Base-by-base conservation (phyloP, 2,797 vertebrate species). In the Gallinago solitaria region DNA sequence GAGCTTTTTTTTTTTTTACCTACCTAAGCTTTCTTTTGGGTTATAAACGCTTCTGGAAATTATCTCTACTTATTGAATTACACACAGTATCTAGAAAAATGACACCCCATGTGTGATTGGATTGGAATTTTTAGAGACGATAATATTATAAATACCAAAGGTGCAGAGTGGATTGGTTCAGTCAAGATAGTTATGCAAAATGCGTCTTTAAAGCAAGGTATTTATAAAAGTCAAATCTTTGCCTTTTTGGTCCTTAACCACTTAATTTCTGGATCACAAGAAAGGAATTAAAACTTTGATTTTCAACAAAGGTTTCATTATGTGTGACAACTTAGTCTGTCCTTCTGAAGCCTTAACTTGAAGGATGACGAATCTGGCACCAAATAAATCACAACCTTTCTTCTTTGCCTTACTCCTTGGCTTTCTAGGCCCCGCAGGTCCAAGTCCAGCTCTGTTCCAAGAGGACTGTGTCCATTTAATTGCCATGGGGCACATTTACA, bases 91-190 rank as follows among this genome's bases (percentile, higher is more conserved):
- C 12, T 68, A 39, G 41, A 71, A 64, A 45, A 57, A 67, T 12
- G 5, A 37, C 13, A 64, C 5, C 5, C 20, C 0, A 0, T 70
- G 25, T 11, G 33, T 51, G 11, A 2, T 2, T 71, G 16, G 11
- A 2, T 2, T 71, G 16, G 28, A 67, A 16, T 24, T 45, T 83
- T 59, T 60, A 79, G 60, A 18, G n/a, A 69, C 18, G 30, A 14
- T 63, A 25, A 23, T 23, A 61, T 61, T 47, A 50, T 8, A 43
- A 89, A 77, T 56, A 74, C 1, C 14, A 45, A 77, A 20, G 57
- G 7, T 70, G 11, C 8, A 63, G 5, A 3, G 1, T 68, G 41
- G 23, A 61, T 56, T 70, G 16, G 5, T 83, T 57, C 21, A 61
- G 24, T 51, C 17, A 81, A 69, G 41, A 25, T 50, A 48, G 59